Base-by-base conservation (phyloP, 1,140 invertebrate species). In the Drosophila carrolli region DNA sequence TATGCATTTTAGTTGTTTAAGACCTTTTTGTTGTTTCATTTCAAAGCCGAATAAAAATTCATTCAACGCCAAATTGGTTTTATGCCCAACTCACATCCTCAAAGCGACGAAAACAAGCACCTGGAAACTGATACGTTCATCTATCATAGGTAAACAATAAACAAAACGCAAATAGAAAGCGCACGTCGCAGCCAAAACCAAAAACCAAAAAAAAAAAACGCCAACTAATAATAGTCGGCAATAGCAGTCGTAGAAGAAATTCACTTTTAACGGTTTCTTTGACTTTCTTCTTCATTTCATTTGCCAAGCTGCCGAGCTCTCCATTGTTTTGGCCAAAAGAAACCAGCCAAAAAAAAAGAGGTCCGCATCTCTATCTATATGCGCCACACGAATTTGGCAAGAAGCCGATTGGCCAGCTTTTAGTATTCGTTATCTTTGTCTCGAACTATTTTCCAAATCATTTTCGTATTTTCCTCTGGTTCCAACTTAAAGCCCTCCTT, bases 161-260 rank as follows among this genome's bases (percentile, higher is more conserved):
- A 90, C 77, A 86, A 80, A 82, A 90, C 75, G 86, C 86, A 90
- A 90, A 90, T 90, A 90, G 86, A 90, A 90, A 90, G 86, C 82
- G 82, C 79, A 86, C 79, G 79, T 90, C 76, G 73, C 61, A 54
- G 71, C 71, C 73, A 82, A 81, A 81, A 71, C 53, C 44, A 73
- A 78, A 72, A 66, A 66, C 59, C 60, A 55, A 58, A 66, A 63
- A 53, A 53, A 70, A 61, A 56, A 72, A 78, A 75, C 75, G 62
- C 75, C 75, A 83, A 82, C 80, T 83, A 83, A 82, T 83, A 82
- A 82, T 75, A 82, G 80, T 78, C 41, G 58, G 80, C 72, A 79
- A 76, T 57, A 61, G 71, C 81, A 84, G 62, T 32, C 48, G 50
- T 75, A 78, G 72, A 75, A 78, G 75, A 86, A 86, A 88, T 77